Evolutionary conservation across 2,888 invertebrate species (phyloP).

Genomic region (Synergus japonicus): DNA sequence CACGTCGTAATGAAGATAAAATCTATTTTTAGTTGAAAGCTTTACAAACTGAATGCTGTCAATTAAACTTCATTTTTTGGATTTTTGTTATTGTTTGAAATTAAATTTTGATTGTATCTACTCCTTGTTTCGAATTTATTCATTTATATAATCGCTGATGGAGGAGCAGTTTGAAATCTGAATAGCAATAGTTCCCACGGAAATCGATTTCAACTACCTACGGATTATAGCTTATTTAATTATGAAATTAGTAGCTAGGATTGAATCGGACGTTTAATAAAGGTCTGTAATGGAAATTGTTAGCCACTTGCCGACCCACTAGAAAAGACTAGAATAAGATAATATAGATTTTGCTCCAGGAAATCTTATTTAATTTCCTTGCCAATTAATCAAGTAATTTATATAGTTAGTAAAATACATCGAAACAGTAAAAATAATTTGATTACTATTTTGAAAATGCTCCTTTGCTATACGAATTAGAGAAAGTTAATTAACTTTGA

Average conservation of each 20-base stretch:
- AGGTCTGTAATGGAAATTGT: slow-evolving; percentile 32
- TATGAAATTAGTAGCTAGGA: slow-evolving; percentile 19
- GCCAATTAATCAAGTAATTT: background rate
- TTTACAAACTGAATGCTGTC: background rate
- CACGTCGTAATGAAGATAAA: background rate
- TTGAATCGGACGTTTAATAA: slow-evolving; percentile 19
- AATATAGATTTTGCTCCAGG: background rate
- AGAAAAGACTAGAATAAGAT: background rate
- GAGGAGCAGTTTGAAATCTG: background rate
- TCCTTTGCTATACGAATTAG: background rate
- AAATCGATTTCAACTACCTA: slow-evolving; percentile 27
- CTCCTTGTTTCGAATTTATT: background rate
- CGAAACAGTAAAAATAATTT: background rate
- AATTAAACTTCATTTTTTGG: too few species aligned
- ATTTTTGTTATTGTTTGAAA: background rate
- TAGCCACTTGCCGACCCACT: slow-evolving; percentile 1
- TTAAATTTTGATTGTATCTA: too few species aligned
- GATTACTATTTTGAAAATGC: background rate
- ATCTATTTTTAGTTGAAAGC: background rate
- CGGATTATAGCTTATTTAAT: slow-evolving; percentile 36
- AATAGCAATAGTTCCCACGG: background rate
- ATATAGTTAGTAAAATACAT: background rate
- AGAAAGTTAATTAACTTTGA: background rate
- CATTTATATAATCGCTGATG: background rate
- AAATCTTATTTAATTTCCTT: background rate